A percentile compares a stretch with the other conserved stretches of the same genome.
These are phyloP conservation scores for Pleuronectes platessa DNA, from an alignment of 2,113 vertebrate species.

Conservation along the genomic window DNA sequence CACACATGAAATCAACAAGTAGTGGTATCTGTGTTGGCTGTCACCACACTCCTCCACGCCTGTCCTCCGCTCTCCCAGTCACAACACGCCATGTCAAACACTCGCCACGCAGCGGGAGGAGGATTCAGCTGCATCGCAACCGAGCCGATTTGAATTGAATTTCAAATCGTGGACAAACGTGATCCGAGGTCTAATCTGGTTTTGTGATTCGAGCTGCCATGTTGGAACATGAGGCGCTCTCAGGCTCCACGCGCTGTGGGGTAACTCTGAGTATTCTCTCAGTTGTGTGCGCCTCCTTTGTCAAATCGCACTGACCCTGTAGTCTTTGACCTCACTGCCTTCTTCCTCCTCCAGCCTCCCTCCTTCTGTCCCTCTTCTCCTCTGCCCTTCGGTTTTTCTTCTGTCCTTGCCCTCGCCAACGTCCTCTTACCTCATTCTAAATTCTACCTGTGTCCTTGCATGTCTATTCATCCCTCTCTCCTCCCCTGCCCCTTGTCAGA, in stretches of 20 bases:
- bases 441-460: constrained; percentile 52
- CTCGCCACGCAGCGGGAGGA: not conserved
- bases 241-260: not conserved
- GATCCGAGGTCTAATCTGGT: constrained; percentile 10
- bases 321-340: constrained; percentile 23
- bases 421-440: constrained; percentile 41
- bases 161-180: constrained; percentile 17
- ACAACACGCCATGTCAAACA: constrained; percentile 32
- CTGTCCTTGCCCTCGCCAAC: not conserved
- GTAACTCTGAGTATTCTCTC: not conserved
- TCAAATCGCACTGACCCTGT: constrained; percentile 19
- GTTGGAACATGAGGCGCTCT: not conserved
- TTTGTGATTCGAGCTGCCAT: constrained; percentile 16
- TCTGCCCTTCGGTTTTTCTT: constrained; percentile 33
- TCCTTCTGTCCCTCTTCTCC: constrained; percentile 7
- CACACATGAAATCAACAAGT: constrained; percentile 33
- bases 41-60: constrained; percentile 25
- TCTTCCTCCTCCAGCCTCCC: constrained; percentile 14
- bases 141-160: not conserved
- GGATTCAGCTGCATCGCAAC: not conserved
- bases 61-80: constrained; percentile 21
- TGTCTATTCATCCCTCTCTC: constrained; percentile 48
- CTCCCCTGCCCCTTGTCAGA: constrained; percentile 65
- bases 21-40: constrained; percentile 30
- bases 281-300: not conserved